Evolutionary conservation across 2,113 vertebrate genomes (phyloP).

Genomic region (Chionodraco myersi): DNA sequence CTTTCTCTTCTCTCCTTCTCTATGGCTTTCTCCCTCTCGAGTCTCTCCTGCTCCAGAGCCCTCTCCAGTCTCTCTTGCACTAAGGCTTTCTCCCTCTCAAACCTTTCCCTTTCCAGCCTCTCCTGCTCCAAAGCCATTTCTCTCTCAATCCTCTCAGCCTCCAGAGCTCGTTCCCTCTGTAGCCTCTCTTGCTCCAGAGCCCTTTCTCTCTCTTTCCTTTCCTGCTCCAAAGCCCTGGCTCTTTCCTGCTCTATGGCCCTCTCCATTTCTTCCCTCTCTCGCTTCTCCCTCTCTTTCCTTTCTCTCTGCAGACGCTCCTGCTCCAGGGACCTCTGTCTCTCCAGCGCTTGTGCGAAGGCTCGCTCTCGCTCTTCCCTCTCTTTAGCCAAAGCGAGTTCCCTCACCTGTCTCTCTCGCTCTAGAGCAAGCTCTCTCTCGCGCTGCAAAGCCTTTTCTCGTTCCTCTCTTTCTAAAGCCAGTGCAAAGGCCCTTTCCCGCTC

Average conservation of each 20-base stretch:
- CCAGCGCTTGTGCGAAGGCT: conserved; percentile 59
- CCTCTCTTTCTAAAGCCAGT: conserved; percentile 67
- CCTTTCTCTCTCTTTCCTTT: conserved; percentile 47
- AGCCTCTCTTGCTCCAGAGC: conserved; percentile 60
- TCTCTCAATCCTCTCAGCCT: conserved; percentile 42
- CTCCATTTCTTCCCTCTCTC: conserved; percentile 58
- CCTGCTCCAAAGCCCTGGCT: conserved; percentile 43
- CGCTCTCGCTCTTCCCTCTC: conserved; percentile 61
- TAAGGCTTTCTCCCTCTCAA: conserved; percentile 41
- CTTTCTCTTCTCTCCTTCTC: conserved; percentile 37
- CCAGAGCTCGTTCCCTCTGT: conserved; percentile 62
- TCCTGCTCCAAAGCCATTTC: conserved; percentile 55
- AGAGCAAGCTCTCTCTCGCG: conserved; percentile 62
- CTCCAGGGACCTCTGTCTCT: conserved; percentile 63
- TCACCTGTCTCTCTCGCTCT: conserved; percentile 66
- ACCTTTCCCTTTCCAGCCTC: conserved; percentile 38
- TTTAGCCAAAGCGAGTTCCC: conserved; percentile 59
- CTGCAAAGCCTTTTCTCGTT: conserved; percentile 67
- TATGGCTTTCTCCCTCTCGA: conserved; percentile 24
- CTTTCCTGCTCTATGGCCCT: conserved; percentile 41
- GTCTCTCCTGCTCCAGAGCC: conserved; percentile 44
- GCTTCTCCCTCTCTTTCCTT: conserved; percentile 63
- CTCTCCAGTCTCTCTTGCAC: conserved; percentile 44
- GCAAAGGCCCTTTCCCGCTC: conserved; percentile 63
- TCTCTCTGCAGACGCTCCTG: conserved; percentile 63